Percentiles rank a stretch among this genome's conserved stretches.
Conservation (phyloP, 2,888 invertebrate genomes). For the Pristionchus arcanus region DNA sequence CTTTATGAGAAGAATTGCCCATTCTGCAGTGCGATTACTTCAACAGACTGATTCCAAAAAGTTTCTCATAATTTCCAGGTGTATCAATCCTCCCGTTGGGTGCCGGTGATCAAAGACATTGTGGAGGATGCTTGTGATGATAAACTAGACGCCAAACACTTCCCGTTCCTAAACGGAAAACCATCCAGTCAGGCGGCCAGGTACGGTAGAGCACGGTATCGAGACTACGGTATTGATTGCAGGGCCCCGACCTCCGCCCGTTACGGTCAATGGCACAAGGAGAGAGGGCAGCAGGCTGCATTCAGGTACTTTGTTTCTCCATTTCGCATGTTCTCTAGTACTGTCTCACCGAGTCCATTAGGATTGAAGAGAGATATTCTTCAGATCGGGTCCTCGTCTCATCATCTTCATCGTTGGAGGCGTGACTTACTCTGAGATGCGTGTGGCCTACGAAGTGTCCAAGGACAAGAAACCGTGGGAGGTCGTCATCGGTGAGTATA, state of each 20-base stretch:
- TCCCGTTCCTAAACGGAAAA: constrained; percentile 91
- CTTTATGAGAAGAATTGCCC: not conserved
- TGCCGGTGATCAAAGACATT: constrained; percentile 96
- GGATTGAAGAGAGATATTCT: not conserved
- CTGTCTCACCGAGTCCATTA: not conserved
- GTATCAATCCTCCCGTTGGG: constrained; percentile 85
- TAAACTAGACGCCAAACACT: constrained; percentile 95
- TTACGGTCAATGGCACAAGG: constrained; percentile 99
- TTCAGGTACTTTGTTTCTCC: constrained; percentile 10
- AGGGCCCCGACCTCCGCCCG: constrained; percentile 82
- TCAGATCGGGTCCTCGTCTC: constrained; percentile 88
- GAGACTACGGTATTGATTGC: constrained; percentile 55
- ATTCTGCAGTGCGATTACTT: not conserved
- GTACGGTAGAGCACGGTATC: constrained; percentile 45
- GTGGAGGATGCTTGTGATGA: constrained; percentile 99
- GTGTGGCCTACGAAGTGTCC: constrained; percentile 98
- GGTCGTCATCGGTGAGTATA: constrained; percentile 89
- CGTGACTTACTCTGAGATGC: constrained; percentile 95
- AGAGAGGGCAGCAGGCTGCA: constrained; percentile 89
- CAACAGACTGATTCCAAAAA: not conserved
- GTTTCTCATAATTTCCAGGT: constrained; percentile 56
- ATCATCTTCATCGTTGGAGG: constrained; percentile 98
- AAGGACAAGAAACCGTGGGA: constrained; percentile 98
- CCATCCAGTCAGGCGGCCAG: constrained; percentile 64
- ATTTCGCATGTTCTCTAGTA: not conserved